Base-by-base conservation (phyloP, 2,888 invertebrate species). In the Sipha maydis region DNA sequence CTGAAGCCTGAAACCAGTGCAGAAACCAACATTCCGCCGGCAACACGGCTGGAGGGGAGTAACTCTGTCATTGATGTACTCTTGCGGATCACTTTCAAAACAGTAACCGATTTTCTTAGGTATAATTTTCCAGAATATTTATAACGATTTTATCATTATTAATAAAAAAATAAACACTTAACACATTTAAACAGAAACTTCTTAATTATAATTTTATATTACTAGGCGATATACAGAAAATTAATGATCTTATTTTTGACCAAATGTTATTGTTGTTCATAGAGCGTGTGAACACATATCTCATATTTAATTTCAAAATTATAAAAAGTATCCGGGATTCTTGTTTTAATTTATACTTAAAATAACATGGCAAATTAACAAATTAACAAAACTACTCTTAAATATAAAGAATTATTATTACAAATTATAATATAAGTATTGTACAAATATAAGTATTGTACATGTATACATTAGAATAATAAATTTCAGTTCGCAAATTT, bases 11-110 rank as follows among this genome's bases (percentile, higher is more conserved):
- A 75, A 88, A 88, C 88, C 88, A 75, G 82, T 88, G 88, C 88
- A 88, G 88, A 88, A 85, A 85, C 78, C 31, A 11, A 88, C 75
- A 86, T 73, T 75, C 80, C 92, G 92, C 92, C 92, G 91, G 91
- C 91, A 90, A 91, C 91, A 92, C 91, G 80, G 84, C 86, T 86
- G 89, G 90, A 79, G 89, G 89, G 88, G 85, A 75, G 91, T 92
- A 92, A 92, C 91, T 92, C 91, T 91, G 92, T 91, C 91, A 41
- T 71, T 78, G 78, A 84, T 61, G 41, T 71, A 54, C 56, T 73
- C 56, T 61, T 48, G 56, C n/a, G 28, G 38, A 86, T 86, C 28
- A 73, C 86, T 86, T 86, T 86, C 86, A 86, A 85, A 84, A 84
- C 84, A 7, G 14, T 76, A 84, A 85, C 41, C 28, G 67, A 85